A percentile compares a stretch with the other conserved stretches of the same genome.
Evolutionary conservation across 2,888 invertebrate genomes (phyloP).

Genomic region (Amphimallon solstitiale): DNA sequence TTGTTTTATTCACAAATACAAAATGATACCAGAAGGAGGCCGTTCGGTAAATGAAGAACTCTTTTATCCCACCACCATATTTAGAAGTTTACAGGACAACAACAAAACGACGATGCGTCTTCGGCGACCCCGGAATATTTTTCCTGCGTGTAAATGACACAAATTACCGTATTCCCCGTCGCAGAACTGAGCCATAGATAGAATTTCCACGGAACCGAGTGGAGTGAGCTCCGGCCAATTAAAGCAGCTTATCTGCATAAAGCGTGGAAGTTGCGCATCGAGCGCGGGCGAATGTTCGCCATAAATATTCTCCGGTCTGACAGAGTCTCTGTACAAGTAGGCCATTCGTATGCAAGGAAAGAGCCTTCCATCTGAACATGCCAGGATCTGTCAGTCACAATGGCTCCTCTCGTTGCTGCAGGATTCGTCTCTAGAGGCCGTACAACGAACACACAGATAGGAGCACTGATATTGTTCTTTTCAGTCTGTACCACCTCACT

Average conservation of each 20-base stretch:
- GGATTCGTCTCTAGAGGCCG: conserved; percentile 56
- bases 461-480: conserved; percentile 49
- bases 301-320: conserved; percentile 58
- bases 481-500: conserved; percentile 24
- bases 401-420: conserved; percentile 57
- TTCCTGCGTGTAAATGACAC: conserved; percentile 38
- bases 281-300: conserved; percentile 53
- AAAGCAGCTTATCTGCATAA: conserved; percentile 63
- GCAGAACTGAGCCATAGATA: conserved; percentile 37
- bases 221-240: conserved; percentile 53
- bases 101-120: conserved; percentile 30
- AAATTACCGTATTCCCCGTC: conserved; percentile 35
- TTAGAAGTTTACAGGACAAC: conserved; percentile 30
- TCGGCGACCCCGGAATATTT: conserved; percentile 34
- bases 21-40: conserved; percentile 1
- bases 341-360: conserved; percentile 63
- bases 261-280: conserved; percentile 58
- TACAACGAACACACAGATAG: conserved; percentile 48
- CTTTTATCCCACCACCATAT: conserved; percentile 27
- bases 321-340: conserved; percentile 61
- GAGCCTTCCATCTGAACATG: conserved; percentile 63
- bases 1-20: conserved; percentile 10
- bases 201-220: conserved; percentile 38
- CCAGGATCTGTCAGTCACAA: conserved; percentile 64
- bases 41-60: conserved; percentile 20